Conservation (phyloP, 2,797 vertebrate genomes). For the Alexandromys oeconomus region DNA sequence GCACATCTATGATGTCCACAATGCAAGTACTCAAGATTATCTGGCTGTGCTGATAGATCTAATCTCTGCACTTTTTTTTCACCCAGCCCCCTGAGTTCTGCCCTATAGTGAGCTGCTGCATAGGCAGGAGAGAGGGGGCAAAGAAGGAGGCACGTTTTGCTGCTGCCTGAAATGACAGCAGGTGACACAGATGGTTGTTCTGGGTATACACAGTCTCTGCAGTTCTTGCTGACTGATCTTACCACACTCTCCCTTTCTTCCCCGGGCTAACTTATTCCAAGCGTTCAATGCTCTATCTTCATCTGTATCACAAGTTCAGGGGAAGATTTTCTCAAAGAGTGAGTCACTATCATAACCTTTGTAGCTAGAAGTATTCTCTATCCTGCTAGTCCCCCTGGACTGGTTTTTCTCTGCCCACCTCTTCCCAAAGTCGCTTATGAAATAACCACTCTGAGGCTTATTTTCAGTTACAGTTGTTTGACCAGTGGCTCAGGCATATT, state of each 20-base stretch:
- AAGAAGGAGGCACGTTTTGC: not conserved
- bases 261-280: not conserved
- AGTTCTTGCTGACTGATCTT: not conserved
- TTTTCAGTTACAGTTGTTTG: no score
- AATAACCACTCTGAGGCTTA: no score
- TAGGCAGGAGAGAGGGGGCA: not conserved
- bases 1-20: not conserved
- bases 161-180: not conserved
- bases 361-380: no score
- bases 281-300: not conserved
- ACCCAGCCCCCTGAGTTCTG: not conserved
- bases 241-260: not conserved
- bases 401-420: no score
- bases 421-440: no score
- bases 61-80: not conserved
- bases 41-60: not conserved
- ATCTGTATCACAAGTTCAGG: not conserved
- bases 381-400: no score
- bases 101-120: not conserved
- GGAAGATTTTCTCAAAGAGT: not conserved
- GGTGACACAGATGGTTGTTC: rapidly evolving
- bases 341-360: not conserved
- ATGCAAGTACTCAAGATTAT: not conserved
- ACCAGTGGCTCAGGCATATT: no score
- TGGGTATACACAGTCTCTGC: no score